Evolutionary conservation across 2,888 invertebrate genomes (phyloP).

Genomic region (Cryptops parisi): DNA sequence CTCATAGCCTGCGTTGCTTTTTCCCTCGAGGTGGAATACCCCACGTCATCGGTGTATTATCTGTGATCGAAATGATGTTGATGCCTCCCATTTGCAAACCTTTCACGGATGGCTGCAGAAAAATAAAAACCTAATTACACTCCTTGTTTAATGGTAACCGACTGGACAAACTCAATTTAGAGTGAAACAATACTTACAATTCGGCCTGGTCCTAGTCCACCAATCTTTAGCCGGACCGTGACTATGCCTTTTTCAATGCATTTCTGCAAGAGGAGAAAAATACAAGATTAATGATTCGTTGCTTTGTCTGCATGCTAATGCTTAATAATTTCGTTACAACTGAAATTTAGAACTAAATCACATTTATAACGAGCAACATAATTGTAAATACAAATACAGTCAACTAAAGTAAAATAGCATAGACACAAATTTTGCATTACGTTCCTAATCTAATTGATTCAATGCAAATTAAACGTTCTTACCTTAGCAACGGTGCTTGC

Average conservation of each 20-base stretch:
- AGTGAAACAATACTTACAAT: slow-evolving; percentile 45
- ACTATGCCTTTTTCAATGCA: slow-evolving; percentile 55
- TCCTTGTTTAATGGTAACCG: neutral
- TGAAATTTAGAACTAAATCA: no score
- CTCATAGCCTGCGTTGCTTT: slow-evolving; percentile 68
- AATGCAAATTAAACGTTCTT: slow-evolving; percentile 34
- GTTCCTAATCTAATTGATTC: no score
- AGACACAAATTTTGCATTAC: no score
- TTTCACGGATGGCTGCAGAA: slow-evolving; percentile 71
- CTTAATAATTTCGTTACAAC: no score
- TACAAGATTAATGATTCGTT: no score
- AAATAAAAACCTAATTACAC: slow-evolving; percentile 13
- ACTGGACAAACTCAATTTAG: slow-evolving; percentile 18
- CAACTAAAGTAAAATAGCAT: no score
- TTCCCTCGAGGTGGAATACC: slow-evolving; percentile 59
- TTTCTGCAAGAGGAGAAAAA: slow-evolving; percentile 42
- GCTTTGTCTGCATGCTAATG: no score
- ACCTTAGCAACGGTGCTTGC: slow-evolving; percentile 64
- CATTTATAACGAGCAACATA: no score
- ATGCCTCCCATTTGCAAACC: slow-evolving; percentile 85
- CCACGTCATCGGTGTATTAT: slow-evolving; percentile 70
- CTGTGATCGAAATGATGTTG: slow-evolving; percentile 83
- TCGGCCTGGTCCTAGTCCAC: slow-evolving; percentile 78
- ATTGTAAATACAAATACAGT: no score
- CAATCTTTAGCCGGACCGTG: slow-evolving; percentile 58